Evolutionary conservation across 2,797 vertebrate genomes (phyloP).

Genomic region (Parauchenoglanis ngamensis): DNA sequence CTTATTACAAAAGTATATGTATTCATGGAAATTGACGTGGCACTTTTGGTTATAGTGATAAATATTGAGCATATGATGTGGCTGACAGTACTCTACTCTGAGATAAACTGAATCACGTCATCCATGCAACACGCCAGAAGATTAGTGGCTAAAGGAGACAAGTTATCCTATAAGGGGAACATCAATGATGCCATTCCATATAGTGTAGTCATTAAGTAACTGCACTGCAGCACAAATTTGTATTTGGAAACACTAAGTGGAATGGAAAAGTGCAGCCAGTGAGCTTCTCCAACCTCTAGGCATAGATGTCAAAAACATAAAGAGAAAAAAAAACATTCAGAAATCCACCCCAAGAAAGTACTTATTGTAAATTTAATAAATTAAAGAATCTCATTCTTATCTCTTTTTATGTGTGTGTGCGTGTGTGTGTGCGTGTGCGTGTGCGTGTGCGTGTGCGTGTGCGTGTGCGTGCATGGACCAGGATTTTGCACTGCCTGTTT

Average conservation of each 20-base stretch:
- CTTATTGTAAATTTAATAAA: background rate
- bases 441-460: slow-evolving; percentile 13
- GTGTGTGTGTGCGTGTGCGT: background rate
- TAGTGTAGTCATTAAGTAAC: background rate
- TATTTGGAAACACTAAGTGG: background rate
- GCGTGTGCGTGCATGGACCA: slow-evolving; percentile 62
- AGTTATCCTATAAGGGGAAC: background rate
- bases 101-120: background rate
- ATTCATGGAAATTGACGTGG: background rate
- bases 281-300: background rate
- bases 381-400: background rate
- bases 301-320: background rate
- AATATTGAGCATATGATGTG: background rate
- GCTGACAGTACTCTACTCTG: background rate
- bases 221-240: background rate
- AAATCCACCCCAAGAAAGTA: background rate
- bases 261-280: background rate
- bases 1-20: background rate
- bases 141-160: background rate
- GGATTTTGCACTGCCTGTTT: slow-evolving; percentile 96
- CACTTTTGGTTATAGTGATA: background rate
- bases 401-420: background rate
- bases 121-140: background rate
- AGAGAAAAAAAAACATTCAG: background rate
- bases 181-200: background rate